A percentile compares a stretch with the other conserved stretches of the same genome.
phyloP scores from a whole-genome alignment of 2,797 vertebrate species.

The Dromococcyx pavoninus region DNA sequence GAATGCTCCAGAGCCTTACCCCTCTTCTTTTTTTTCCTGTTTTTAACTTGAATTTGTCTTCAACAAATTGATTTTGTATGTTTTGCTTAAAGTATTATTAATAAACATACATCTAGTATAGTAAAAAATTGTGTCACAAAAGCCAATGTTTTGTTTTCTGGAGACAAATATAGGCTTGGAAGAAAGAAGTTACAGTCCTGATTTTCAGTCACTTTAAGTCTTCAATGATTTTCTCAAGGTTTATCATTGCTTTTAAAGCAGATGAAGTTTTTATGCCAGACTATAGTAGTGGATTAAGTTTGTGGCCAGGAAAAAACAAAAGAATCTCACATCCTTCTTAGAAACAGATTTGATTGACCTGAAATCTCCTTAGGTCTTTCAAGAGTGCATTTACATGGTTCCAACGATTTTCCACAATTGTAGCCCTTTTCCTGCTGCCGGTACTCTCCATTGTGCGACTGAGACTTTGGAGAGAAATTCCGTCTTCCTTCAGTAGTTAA shows the following conservation, averaged over 20 bases:
- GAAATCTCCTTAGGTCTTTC: background rate
- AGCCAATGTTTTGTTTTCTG: background rate
- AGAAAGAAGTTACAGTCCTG: background rate
- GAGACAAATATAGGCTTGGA: background rate
- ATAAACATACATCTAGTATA: background rate
- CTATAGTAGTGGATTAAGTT: background rate
- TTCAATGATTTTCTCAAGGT: background rate
- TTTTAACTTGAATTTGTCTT: background rate
- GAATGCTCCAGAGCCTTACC: background rate
- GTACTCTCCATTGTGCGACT: background rate
- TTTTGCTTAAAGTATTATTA: background rate
- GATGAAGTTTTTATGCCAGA: background rate
- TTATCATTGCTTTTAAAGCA: background rate
- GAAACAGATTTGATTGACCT: background rate
- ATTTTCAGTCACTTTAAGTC: background rate
- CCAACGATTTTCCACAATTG: background rate
- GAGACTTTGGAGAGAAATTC: background rate
- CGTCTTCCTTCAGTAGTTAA: background rate
- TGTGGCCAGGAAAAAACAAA: background rate
- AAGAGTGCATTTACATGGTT: background rate
- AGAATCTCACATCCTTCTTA: background rate
- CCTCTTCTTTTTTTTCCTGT: background rate
- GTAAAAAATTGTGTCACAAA: background rate
- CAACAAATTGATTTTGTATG: background rate
- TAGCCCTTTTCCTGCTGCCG: background rate